Evolutionary conservation across 1,140 invertebrate species (phyloP), one percentile per base, ranked within the genome.

Genomic region (Drosophila sechellia): DNA sequence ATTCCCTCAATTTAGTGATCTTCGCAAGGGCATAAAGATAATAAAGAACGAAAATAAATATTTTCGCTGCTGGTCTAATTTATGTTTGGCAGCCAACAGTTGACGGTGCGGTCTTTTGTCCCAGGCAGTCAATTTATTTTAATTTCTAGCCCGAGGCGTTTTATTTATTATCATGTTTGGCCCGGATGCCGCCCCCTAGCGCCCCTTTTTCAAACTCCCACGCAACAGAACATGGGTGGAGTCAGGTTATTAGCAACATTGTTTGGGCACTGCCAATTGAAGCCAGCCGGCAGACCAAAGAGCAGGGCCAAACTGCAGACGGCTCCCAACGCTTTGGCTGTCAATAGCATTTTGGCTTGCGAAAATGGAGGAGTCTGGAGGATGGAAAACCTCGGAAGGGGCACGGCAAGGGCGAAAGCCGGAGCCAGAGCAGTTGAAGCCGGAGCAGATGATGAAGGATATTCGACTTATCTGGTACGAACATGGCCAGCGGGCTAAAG

Each of bases 111-210:
- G 77, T 61, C 73, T 63, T 70, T 68, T 60, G 77, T 79, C 79
- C 79, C 83, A 79, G 86, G 79, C 84, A 87, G 83, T 87, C 83
- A 87, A 87, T 87, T 87, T 87, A 89, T 87, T 87, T 87, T 87
- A 87, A 87, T 89, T 87, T 87, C 77, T 84, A 73, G 66, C 83
- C 73, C 60, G 49, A 65, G 77, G 83, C 83, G 63, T 81, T 89
- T 87, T 89, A 89, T 87, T 87, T 87, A 87, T 87, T 81, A 89
- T 89, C 76, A 84, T 84, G 76, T 77, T 87, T 66, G 50, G 49
- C 50, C 64, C 49, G 20, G 27, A n/a, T n/a, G 11, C 40, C 34
- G 61, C 22, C 37, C 40, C 25, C 25, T 17, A 12, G 0, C 54
- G 20, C 43, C 45, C 45, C 10, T 17, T 20, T 20, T 42, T 45